Percentiles rank a stretch among this genome's conserved stretches.
phyloP scores from a whole-genome alignment of 2,888 invertebrate genomes.

The Prenolepis imparis region DNA sequence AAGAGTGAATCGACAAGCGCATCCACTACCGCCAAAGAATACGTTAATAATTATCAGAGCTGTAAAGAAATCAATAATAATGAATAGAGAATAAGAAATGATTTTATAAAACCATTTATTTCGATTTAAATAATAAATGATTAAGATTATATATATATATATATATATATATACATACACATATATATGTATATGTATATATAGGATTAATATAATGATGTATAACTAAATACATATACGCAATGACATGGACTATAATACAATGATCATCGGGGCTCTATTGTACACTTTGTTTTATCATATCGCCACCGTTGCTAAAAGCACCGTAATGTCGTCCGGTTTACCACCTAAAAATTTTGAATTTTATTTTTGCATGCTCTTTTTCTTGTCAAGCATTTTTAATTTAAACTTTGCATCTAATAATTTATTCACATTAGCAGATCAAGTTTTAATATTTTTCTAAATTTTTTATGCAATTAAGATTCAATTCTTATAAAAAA shows the following conservation, averaged over 20 bases:
- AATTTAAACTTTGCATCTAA: neutral
- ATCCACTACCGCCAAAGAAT: slow-evolving; percentile 43
- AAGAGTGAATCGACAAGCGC: slow-evolving; percentile 31
- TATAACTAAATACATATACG: slow-evolving; percentile 82
- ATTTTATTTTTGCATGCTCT: slow-evolving; percentile 10
- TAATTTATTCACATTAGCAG: neutral
- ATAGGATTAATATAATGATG: slow-evolving; percentile 78
- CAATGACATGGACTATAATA: slow-evolving; percentile 85
- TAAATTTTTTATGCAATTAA: no score
- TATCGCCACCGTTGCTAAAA: slow-evolving; percentile 95
- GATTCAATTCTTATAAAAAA: neutral
- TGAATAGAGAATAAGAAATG: slow-evolving; percentile 56
- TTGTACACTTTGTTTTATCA: slow-evolving; percentile 83
- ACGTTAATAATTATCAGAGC: slow-evolving; percentile 31
- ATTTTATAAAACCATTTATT: slow-evolving; percentile 79
- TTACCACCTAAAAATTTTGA: slow-evolving; percentile 93
- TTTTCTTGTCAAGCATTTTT: neutral
- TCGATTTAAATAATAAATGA: slow-evolving; percentile 80
- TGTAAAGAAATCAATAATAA: slow-evolving; percentile 54
- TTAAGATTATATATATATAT: slow-evolving; percentile 61
- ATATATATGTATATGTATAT: neutral
- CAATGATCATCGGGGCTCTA: slow-evolving; percentile 82
- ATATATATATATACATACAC: neutral
- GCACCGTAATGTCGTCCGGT: slow-evolving; percentile 99
- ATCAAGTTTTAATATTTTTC: neutral